These are phyloP conservation scores for Hydractinia symbiolongicarpus DNA, from an alignment of 30 jellyfish, hydroid and myxozoan genomes.

Conservation along the genomic window DNA sequence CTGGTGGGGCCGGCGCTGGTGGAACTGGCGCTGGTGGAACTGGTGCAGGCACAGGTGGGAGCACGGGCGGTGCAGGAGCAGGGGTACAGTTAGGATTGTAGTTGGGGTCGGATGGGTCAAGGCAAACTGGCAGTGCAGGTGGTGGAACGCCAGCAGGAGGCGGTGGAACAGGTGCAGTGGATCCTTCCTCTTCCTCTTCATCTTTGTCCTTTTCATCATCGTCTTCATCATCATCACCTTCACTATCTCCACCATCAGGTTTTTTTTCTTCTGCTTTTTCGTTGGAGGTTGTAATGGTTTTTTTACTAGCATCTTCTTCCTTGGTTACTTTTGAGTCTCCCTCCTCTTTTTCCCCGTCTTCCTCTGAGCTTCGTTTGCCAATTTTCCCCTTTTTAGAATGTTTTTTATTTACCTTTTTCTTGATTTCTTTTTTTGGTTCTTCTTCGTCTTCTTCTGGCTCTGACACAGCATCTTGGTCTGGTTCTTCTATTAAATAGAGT, in stretches of 20 bases:
- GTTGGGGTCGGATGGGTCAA: not conserved
- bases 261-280: conserved; percentile 29
- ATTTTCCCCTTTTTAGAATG: not conserved
- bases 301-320: conserved; percentile 38
- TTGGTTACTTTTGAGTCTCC: conserved; percentile 26
- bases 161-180: conserved; percentile 3
- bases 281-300: conserved; percentile 41
- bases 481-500: not conserved
- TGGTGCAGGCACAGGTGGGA: conserved; percentile 10
- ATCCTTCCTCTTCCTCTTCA: not conserved
- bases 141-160: conserved; percentile 24
- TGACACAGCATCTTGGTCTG: not conserved
- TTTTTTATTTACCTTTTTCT: conserved; percentile 29
- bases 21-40: conserved; percentile 4
- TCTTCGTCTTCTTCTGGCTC: conserved; percentile 46
- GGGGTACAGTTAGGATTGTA: not conserved
- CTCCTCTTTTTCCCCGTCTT: conserved; percentile 26
- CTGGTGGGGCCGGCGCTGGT: conserved; percentile 2
- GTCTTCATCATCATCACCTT: conserved; percentile 8
- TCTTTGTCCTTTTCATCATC: conserved; percentile 10
- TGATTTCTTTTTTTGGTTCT: conserved; percentile 36
- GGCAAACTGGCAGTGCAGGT: conserved; percentile 7
- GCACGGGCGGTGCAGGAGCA: conserved; percentile 17
- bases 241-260: conserved; percentile 7
- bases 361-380: not conserved